Percentiles rank a stretch among this genome's conserved stretches.
phyloP scores from a whole-genome alignment of 2,797 vertebrate genomes.

The Malacoraja senta region DNA sequence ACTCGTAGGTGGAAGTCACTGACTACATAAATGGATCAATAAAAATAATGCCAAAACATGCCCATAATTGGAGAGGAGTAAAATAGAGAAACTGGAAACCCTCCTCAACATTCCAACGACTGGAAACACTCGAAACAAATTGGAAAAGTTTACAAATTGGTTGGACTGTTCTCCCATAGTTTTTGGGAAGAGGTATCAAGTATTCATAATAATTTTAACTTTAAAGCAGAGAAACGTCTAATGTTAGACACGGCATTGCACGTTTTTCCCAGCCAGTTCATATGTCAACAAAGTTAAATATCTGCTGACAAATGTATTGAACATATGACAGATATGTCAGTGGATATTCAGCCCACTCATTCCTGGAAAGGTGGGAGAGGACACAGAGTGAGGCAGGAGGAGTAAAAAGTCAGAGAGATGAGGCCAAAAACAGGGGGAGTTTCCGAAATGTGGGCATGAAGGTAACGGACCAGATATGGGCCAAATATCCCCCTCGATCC shows the following conservation, averaged over 20 bases:
- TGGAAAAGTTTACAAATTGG: no score
- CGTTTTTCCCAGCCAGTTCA: background rate
- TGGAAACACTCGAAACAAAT: no score
- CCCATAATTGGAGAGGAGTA: background rate
- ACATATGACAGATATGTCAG: background rate
- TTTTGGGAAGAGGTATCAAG: background rate
- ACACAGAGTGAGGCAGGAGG: no score
- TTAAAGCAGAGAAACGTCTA: background rate
- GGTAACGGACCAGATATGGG: no score
- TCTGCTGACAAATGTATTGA: background rate
- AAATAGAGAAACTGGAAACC: background rate
- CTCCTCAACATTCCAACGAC: no score
- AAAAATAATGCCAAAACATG: background rate
- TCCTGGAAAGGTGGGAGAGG: background rate
- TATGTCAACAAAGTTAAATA: background rate
- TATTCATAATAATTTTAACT: background rate
- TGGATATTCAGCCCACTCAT: background rate
- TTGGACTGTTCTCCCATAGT: background rate
- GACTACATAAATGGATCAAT: no score
- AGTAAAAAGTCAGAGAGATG: no score
- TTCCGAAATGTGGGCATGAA: no score
- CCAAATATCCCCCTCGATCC: no score
- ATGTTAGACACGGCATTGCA: background rate
- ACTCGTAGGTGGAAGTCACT: no score
- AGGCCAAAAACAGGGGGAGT: no score